Percentiles rank a stretch among this genome's conserved stretches.
phyloP scores from a whole-genome alignment of 2,888 invertebrate genomes.

The Nephrocerus scutellatus region DNA sequence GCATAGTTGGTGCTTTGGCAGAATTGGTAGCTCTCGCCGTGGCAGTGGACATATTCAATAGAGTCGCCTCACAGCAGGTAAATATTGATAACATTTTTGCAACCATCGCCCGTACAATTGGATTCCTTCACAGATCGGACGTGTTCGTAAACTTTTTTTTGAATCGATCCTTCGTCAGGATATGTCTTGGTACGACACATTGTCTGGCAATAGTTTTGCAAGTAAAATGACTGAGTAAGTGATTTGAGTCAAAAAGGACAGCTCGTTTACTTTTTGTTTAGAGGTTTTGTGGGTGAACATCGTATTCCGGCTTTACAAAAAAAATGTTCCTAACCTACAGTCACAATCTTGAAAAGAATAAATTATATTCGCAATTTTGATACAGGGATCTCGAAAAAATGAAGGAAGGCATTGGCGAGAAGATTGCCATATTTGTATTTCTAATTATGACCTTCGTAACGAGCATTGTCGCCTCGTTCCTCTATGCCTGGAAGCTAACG shows the following conservation, averaged over 20 bases:
- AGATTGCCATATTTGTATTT: constrained; percentile 67
- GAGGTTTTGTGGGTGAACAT: no score
- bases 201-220: constrained; percentile 64
- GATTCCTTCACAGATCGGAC: constrained; percentile 48
- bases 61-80: constrained; percentile 58
- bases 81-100: constrained; percentile 28
- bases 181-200: constrained; percentile 67
- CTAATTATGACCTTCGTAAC: constrained; percentile 65
- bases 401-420: constrained; percentile 79
- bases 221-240: constrained; percentile 70
- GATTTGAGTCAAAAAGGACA: constrained; percentile 28
- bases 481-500: constrained; percentile 79
- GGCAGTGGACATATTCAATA: constrained; percentile 59
- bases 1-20: constrained; percentile 51
- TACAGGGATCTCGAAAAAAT: constrained; percentile 67
- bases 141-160: constrained; percentile 57
- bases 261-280: neutral
- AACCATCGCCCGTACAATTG: neutral
- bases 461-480: constrained; percentile 65
- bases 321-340: no score
- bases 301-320: no score
- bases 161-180: constrained; percentile 63
- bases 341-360: no score
- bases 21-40: constrained; percentile 56
- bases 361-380: constrained; percentile 15